Percentiles rank a stretch among this genome's conserved stretches.
phyloP scores from a whole-genome alignment of 2,888 invertebrate genomes.

The Dasypolia templi region DNA sequence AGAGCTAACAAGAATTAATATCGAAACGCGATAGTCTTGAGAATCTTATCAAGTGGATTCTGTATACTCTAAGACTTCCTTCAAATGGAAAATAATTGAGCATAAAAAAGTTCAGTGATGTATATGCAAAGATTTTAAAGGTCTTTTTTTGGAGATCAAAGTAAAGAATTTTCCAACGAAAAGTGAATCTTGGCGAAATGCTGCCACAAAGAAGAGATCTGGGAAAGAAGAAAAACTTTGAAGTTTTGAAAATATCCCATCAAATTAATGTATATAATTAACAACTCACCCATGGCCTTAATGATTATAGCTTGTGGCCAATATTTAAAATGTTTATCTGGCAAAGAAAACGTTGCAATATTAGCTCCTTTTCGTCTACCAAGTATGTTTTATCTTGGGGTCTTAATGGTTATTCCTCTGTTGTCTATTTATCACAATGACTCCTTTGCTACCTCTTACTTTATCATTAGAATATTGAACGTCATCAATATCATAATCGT shows the following conservation, averaged over 20 bases:
- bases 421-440: not conserved
- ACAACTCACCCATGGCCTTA: conserved; percentile 44
- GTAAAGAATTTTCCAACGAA: not conserved
- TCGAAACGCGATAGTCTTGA: not conserved
- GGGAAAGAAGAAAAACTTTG: not conserved
- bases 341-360: conserved; percentile 16
- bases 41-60: not conserved
- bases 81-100: not conserved
- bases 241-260: not conserved
- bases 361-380: not conserved
- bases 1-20: not conserved
- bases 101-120: not conserved
- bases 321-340: conserved; percentile 25
- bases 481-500: not conserved
- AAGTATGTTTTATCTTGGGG: not conserved
- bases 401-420: not conserved
- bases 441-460: not conserved
- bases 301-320: conserved; percentile 53
- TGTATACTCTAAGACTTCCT: not conserved
- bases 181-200: not conserved
- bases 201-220: not conserved
- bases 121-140: not conserved
- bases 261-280: not conserved
- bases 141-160: not conserved
- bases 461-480: not conserved